Evolutionary conservation across 2,888 invertebrate species (phyloP).

Genomic region (Andrena chrysosceles): DNA sequence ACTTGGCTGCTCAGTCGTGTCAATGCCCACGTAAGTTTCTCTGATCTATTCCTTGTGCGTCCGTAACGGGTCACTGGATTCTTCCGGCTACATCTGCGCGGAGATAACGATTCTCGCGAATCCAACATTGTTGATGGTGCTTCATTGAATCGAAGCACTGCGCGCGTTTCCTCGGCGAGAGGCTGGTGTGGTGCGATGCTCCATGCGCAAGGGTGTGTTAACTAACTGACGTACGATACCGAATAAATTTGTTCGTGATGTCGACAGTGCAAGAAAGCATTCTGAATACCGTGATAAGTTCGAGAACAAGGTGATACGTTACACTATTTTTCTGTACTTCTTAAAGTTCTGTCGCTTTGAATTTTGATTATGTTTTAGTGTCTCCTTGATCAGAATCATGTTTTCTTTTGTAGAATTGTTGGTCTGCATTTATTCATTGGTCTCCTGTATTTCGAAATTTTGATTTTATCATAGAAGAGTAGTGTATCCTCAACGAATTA

Average conservation of each 20-base stretch:
- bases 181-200: constrained; percentile 15
- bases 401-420: neutral
- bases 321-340: neutral
- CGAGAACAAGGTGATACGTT: neutral
- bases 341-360: neutral
- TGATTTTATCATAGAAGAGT: too few species aligned
- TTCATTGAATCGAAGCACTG: constrained; percentile 9
- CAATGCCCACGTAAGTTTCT: constrained; percentile 80
- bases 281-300: too few species aligned
- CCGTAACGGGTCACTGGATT: constrained; percentile 6
- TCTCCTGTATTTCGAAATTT: too few species aligned
- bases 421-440: too few species aligned
- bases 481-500: too few species aligned
- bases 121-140: neutral
- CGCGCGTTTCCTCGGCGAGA: constrained; percentile 14
- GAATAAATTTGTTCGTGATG: neutral
- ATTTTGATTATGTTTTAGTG: neutral
- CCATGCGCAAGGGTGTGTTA: constrained; percentile 42
- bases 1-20: constrained; percentile 81
- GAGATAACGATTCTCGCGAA: neutral
- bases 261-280: constrained; percentile 17
- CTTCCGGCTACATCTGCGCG: neutral
- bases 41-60: constrained; percentile 8
- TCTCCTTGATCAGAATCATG: too few species aligned
- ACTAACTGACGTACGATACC: neutral